These are phyloP conservation scores for Quiscalus mexicanus DNA, from an alignment of 2,113 vertebrate genomes.

Conservation along the genomic window DNA sequence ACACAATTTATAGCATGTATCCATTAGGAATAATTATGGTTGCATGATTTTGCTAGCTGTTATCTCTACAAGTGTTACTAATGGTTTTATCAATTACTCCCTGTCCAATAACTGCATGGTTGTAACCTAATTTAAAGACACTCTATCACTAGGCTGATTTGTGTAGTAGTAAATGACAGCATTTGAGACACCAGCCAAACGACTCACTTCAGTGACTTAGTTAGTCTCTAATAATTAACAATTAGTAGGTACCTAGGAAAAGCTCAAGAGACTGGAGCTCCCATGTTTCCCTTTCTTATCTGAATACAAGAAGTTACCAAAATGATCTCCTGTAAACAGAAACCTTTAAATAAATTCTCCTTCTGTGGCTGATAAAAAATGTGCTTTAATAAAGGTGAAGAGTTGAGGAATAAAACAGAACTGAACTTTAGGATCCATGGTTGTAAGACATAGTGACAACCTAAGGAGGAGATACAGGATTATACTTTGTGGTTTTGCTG, in stretches of 20 bases:
- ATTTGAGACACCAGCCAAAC: constrained; percentile 85
- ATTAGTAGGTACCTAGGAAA: constrained; percentile 81
- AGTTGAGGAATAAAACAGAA: constrained; percentile 10
- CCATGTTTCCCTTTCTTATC: constrained; percentile 64
- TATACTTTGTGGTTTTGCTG: background rate
- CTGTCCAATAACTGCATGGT: constrained; percentile 93
- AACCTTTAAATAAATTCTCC: constrained; percentile 32
- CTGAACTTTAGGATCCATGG: background rate
- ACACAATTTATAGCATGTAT: constrained; percentile 94
- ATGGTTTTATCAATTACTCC: constrained; percentile 98
- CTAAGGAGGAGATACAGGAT: background rate
- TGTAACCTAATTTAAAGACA: constrained; percentile 95
- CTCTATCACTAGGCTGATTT: constrained; percentile 89
- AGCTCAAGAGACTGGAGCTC: constrained; percentile 72
- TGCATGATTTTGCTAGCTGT: constrained; percentile 94
- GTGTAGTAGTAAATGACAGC: constrained; percentile 89
- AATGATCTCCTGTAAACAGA: background rate
- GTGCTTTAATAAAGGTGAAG: constrained; percentile 16
- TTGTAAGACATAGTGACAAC: background rate
- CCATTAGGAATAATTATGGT: constrained; percentile 96
- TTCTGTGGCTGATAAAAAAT: background rate
- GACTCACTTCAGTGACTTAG: constrained; percentile 86
- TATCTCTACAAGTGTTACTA: constrained; percentile 99
- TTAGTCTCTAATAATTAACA: constrained; percentile 89
- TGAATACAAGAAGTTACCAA: constrained; percentile 62